phyloP scores from a whole-genome alignment of 2,888 invertebrate genomes.

The Bellardia pandia region DNA sequence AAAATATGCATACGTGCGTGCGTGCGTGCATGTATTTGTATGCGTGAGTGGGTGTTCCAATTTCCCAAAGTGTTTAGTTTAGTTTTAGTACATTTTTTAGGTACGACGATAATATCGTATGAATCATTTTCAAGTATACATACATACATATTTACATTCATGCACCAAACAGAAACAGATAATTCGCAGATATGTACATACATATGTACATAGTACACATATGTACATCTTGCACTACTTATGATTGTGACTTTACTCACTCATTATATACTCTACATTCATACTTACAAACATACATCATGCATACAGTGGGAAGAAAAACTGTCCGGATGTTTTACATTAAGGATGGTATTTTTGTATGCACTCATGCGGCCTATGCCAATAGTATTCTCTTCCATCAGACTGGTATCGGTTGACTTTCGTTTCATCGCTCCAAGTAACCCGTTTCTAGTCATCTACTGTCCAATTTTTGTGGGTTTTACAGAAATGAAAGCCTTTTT shows the following conservation, averaged over 20 bases:
- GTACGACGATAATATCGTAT: constrained; percentile 55
- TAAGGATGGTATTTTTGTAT: no score
- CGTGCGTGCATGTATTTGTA: constrained; percentile 13
- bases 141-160: not conserved
- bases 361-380: no score
- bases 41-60: constrained; percentile 73
- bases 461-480: no score
- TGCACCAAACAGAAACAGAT: not conserved
- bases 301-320: not conserved
- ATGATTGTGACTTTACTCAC: not conserved
- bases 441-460: no score
- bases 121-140: constrained; percentile 52
- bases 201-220: not conserved
- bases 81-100: constrained; percentile 47
- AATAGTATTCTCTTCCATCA: no score
- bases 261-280: not conserved
- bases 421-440: no score
- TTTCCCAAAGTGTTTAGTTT: constrained; percentile 69
- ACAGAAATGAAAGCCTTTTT: no score
- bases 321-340: no score
- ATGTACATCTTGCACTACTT: not conserved
- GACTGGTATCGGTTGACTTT: no score
- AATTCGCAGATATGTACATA: not conserved
- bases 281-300: not conserved
- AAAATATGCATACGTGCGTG: constrained; percentile 10